Conservation (phyloP, 1,140 invertebrate genomes). For the Daktulosphaira vitifoliae region DNA sequence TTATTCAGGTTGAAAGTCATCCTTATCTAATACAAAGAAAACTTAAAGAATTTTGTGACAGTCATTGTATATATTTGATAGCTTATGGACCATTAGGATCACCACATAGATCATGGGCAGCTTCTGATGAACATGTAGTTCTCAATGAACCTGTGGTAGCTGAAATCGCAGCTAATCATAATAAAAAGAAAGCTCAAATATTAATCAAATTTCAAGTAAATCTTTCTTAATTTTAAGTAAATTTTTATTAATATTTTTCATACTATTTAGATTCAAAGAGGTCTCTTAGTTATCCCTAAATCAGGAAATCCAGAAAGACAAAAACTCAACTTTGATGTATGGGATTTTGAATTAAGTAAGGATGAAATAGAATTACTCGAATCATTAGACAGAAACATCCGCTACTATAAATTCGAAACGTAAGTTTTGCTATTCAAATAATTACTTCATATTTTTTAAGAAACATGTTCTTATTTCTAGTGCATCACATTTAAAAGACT, state of each 20-base stretch:
- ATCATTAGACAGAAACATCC: slow-evolving; percentile 41
- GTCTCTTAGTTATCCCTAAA: slow-evolving; percentile 54
- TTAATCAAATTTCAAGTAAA: slow-evolving; percentile 54
- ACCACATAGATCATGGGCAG: slow-evolving; percentile 50
- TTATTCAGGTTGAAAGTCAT: slow-evolving; percentile 78
- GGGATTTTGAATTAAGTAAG: slow-evolving; percentile 56
- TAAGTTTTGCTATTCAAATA: slow-evolving; percentile 37
- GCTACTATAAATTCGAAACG: slow-evolving; percentile 40
- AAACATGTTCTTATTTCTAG: slow-evolving; percentile 30
- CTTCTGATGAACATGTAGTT: slow-evolving; percentile 51
- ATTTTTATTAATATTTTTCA: too few relatives aligned
- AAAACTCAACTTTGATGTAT: slow-evolving; percentile 60
- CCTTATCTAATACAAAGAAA: slow-evolving; percentile 72
- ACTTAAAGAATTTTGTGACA: slow-evolving; percentile 61
- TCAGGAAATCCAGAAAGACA: slow-evolving; percentile 59
- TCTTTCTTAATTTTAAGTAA: too few relatives aligned
- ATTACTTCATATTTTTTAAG: not conserved
- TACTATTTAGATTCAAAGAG: slow-evolving; percentile 44
- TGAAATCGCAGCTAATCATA: slow-evolving; percentile 57
- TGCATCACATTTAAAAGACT: slow-evolving; percentile 38
- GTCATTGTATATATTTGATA: slow-evolving; percentile 57
- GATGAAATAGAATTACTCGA: slow-evolving; percentile 47
- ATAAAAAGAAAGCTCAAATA: slow-evolving; percentile 62
- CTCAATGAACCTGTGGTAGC: slow-evolving; percentile 56
- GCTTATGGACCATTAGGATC: slow-evolving; percentile 74